These are phyloP conservation scores for Mayetiola destructor DNA, from an alignment of 2,888 invertebrate genomes.

Conservation along the genomic window DNA sequence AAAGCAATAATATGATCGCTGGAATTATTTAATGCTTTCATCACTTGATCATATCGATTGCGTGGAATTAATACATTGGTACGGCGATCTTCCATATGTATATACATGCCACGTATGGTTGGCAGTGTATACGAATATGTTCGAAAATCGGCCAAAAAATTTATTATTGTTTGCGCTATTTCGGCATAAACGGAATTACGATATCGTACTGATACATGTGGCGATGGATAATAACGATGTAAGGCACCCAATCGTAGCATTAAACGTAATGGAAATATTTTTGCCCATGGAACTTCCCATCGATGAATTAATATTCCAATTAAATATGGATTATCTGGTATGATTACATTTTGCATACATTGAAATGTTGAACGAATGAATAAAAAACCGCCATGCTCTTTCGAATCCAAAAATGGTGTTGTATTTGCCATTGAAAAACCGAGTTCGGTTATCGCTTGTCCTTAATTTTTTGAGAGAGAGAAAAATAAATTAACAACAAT, in stretches of 20 bases:
- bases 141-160: slow-evolving; percentile 69
- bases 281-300: slow-evolving; percentile 44
- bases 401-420: slow-evolving; percentile 44
- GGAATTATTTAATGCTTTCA: slow-evolving; percentile 62
- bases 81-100: slow-evolving; percentile 69
- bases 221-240: slow-evolving; percentile 74
- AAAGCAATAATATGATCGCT: slow-evolving; percentile 74
- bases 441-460: slow-evolving; percentile 53
- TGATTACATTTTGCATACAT: slow-evolving; percentile 57
- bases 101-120: slow-evolving; percentile 57
- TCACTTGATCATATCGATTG: slow-evolving; percentile 57
- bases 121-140: slow-evolving; percentile 70
- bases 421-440: slow-evolving; percentile 44
- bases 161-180: slow-evolving; percentile 78
- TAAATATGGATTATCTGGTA: slow-evolving; percentile 59
- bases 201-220: slow-evolving; percentile 59
- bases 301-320: slow-evolving; percentile 66
- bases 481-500: neutral
- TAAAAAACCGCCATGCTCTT: slow-evolving; percentile 68
- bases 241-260: slow-evolving; percentile 69
- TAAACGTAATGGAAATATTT: slow-evolving; percentile 58
- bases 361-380: slow-evolving; percentile 67
- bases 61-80: slow-evolving; percentile 61
- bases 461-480: slow-evolving; percentile 29
- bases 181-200: slow-evolving; percentile 69